Base-by-base conservation (phyloP, 2,888 invertebrate species). In the Galeopsomyia nigrocyanea region DNA sequence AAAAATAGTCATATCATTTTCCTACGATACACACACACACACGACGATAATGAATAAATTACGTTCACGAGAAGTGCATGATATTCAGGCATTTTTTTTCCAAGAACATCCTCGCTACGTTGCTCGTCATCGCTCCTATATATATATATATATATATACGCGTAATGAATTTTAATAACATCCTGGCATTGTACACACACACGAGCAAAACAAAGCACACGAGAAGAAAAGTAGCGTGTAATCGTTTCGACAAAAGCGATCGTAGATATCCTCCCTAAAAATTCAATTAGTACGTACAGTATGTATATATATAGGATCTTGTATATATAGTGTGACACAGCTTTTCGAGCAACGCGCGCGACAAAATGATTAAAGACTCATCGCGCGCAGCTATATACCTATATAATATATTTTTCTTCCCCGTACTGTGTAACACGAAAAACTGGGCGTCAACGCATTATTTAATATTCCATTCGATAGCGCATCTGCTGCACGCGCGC, bases 401-500 rank as follows among this genome's bases (percentile, higher is more conserved):
- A 26, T 26, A 5, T 26, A 26, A 26, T 5, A 26, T 5, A 26
- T 26, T 26, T 26, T 26, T 53, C 7, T 46, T 3, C 22, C 47
- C 21, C 46, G 9, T 3, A 62, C 46, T 21, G 10, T n/a, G 50
- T 3, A 51, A 21, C 63, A 19, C 13, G 61, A 10, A 50, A 22
- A n/a, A 58, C 10, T 6, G 60, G 17, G 49, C 53, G 60, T 71
- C 61, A 69, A 75, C 77, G 77, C 76, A 77, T 79, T 77, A 78
- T 76, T 78, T 78, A 61, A 75, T 74, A 71, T 75, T 73, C 77
- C 68, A 73, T 69, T 68, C 68, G 71, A 74, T 76, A 77, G 76
- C 78, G 79, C 82, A 82, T 82, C 82, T 82, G 82, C 78, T 80
- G 76, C 77, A 78, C 77, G 78, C 77, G 70, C 77, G 77, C 75